Conservation (phyloP, 2,888 invertebrate genomes). For the Pyrochroa serraticornis region DNA sequence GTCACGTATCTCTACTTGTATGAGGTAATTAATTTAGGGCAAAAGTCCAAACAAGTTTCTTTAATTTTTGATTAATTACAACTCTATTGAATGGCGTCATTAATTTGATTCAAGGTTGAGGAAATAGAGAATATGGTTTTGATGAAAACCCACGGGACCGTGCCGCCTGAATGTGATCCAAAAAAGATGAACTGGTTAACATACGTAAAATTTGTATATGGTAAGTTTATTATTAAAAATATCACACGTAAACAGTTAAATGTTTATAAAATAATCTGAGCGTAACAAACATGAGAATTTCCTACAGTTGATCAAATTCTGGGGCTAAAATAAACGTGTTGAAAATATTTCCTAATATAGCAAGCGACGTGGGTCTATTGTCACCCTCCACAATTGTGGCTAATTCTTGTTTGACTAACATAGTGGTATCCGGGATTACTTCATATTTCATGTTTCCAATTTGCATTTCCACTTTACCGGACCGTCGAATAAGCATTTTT, state of each 20-base stretch:
- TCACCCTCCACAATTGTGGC: conserved; percentile 16
- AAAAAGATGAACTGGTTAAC: conserved; percentile 18
- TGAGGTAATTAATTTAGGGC: conserved; percentile 10
- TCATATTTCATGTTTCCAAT: conserved; percentile 49
- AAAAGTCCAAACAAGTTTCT: neutral
- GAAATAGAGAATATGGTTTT: conserved; percentile 21
- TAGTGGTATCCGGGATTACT: conserved; percentile 37
- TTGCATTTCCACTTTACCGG: conserved; percentile 51
- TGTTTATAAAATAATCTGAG: conserved; percentile 3
- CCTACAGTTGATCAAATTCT: conserved; percentile 17
- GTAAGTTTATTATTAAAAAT: conserved; percentile 23
- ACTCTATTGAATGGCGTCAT: neutral
- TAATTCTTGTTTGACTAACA: conserved; percentile 11
- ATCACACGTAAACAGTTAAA: neutral
- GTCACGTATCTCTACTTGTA: conserved; percentile 14
- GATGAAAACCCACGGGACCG: conserved; percentile 14
- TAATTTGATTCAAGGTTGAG: conserved; percentile 13
- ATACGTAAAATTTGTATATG: conserved; percentile 11
- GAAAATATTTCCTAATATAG: conserved; percentile 16
- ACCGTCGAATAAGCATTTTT: conserved; percentile 48
- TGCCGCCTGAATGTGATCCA: conserved; percentile 26
- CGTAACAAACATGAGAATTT: too few relatives aligned
- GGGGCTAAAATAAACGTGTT: conserved; percentile 24
- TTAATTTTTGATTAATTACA: neutral
- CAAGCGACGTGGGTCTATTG: conserved; percentile 14